Base-by-base conservation (phyloP, 92 coral and sea anemone species). In the Metridium senile region DNA sequence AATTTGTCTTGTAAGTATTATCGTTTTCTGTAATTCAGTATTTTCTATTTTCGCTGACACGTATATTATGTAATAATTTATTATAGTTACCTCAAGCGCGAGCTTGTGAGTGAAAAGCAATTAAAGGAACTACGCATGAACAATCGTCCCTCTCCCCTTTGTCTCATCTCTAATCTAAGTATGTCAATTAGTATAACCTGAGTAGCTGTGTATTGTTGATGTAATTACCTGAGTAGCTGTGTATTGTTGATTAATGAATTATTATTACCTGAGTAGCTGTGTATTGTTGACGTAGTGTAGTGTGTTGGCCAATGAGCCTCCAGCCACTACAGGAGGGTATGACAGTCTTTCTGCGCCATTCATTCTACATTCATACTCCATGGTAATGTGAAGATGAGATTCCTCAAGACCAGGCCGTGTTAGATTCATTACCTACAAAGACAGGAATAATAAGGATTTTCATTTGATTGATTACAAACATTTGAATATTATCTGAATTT, bases 291-390 rank as follows among this genome's bases (percentile, higher is more conserved):
- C 83, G 70, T 95, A 95, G 59, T 95, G 99, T 16, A 95, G 90
- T 1, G 91, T 88, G 58, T 92, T 95, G 6, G 99, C 97, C 85
- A 89, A 87, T 56, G 95, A 80, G n/a, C 99, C 99, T 30, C 97
- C 90, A 18, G 99, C 99, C 9, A 95, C 97, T 11, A 95, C 99
- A 49, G 99, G 99, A 11, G 99, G 99, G 49, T 93, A 95, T 0
- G 99, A 89, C 30, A 95, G 82, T 43, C 98, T 82, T 72, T 87
- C 91, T 0, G 99, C 99, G 9, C 99, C 99, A 23, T 75, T 76
- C 82, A 87, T 89, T 19, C 93, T 86, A 56, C 96, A 92, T 58
- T 95, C 97, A 69, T 89, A 89, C 54, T 95, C 96, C 77, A 95
- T n/a, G 6, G 82, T 76, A 21, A 79, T 92, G 33, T 95, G 96